Percentiles rank a stretch among this genome's conserved stretches.
phyloP scores from a whole-genome alignment of 2,113 vertebrate genomes.

The Herpailurus yagouaroundi region DNA sequence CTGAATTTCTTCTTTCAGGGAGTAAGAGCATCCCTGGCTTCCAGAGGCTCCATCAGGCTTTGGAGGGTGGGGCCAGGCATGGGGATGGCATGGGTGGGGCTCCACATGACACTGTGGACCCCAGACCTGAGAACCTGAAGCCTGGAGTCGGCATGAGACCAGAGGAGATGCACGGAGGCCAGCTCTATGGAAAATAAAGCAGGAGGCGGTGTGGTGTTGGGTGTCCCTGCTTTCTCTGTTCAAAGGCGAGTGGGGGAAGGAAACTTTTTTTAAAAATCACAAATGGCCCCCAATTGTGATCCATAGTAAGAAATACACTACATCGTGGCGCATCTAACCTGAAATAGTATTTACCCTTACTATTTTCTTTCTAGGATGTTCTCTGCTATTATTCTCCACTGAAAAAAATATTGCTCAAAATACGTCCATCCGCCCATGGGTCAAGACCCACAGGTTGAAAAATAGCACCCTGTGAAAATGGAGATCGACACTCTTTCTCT shows the following conservation, averaged over 20 bases:
- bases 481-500: background rate
- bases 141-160: background rate
- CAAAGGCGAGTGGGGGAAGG: background rate
- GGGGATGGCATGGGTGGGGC: background rate
- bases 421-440: background rate
- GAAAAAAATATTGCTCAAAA: background rate
- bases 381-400: background rate
- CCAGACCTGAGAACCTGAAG: constrained; percentile 28
- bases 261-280: constrained; percentile 9
- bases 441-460: background rate
- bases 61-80: background rate
- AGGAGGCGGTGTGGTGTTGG: background rate
- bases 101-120: background rate
- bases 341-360: constrained; percentile 1
- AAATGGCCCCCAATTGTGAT: constrained; percentile 6
- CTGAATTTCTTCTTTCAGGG: constrained; percentile 67
- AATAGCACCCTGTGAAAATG: background rate
- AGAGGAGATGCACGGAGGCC: constrained; percentile 26
- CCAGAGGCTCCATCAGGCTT: constrained; percentile 30
- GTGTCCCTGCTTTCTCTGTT: background rate
- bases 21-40: background rate
- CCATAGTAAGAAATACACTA: background rate
- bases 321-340: background rate
- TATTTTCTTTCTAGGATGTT: background rate
- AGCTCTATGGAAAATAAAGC: constrained; percentile 64